Evolutionary conservation across 64 coral and sea anemone genomes (phyloP).

Genomic region (Porites australiensis): DNA sequence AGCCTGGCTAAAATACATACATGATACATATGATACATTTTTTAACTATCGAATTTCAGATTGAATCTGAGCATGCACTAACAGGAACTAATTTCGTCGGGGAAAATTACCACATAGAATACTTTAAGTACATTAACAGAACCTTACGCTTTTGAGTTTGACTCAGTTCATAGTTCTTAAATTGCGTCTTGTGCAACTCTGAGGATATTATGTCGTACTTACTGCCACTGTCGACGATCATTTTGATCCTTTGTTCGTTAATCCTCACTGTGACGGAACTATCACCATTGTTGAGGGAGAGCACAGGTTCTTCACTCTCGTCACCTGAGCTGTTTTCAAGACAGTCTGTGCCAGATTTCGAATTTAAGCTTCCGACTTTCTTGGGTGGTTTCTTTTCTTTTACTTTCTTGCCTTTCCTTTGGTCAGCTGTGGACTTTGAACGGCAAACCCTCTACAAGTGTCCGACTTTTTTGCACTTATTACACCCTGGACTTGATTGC

Average conservation of each 20-base stretch:
- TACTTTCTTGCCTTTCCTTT: no score
- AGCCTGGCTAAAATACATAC: no score
- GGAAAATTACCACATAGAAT: no score
- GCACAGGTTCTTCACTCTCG: not conserved
- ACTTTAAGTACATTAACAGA: not conserved
- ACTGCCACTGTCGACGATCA: constrained; percentile 43
- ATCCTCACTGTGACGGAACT: constrained; percentile 1
- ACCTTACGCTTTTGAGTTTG: constrained; percentile 23
- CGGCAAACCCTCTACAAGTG: no score
- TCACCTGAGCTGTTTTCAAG: constrained; percentile 17
- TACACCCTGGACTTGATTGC: no score
- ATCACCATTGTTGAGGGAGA: constrained; percentile 24
- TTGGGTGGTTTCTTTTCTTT: not conserved
- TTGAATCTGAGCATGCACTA: no score
- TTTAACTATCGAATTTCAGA: no score
- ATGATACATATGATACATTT: no score
- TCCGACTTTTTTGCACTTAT: no score
- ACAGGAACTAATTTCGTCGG: no score
- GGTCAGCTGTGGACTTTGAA: no score
- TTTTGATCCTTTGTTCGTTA: constrained; percentile 49
- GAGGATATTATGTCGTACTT: constrained; percentile 62
- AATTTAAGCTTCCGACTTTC: constrained; percentile 4
- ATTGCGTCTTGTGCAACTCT: constrained; percentile 18
- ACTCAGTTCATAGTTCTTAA: constrained; percentile 36
- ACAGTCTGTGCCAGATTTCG: not conserved